Conservation (phyloP, 1,140 invertebrate genomes). For the Pseudomyrmex flavicornis region DNA sequence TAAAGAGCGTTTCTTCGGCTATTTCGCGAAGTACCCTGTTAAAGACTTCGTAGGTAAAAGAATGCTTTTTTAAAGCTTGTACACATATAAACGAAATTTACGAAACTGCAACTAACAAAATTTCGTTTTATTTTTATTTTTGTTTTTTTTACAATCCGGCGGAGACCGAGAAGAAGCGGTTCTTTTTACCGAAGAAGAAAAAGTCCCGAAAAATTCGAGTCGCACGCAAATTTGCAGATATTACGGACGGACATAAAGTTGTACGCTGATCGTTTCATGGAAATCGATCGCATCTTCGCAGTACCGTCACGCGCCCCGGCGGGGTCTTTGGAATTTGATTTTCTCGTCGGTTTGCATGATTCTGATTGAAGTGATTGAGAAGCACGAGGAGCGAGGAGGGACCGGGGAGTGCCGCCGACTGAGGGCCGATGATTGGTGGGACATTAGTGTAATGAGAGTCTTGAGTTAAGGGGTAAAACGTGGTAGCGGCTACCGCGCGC, state of each 20-base stretch:
- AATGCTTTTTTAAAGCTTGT: slow-evolving; percentile 18
- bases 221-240: not conserved
- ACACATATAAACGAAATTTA: slow-evolving; percentile 25
- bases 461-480: slow-evolving; percentile 80
- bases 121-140: too few species aligned
- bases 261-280: slow-evolving; percentile 33
- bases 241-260: slow-evolving; percentile 1
- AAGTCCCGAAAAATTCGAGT: not conserved
- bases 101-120: too few species aligned
- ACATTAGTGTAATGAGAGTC: slow-evolving; percentile 83
- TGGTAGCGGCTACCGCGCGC: slow-evolving; percentile 77
- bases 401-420: slow-evolving; percentile 74
- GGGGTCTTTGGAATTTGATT: slow-evolving; percentile 69
- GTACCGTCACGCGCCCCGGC: slow-evolving; percentile 38
- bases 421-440: slow-evolving; percentile 80
- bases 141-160: not conserved
- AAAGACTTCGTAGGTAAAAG: slow-evolving; percentile 72
- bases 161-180: not conserved
- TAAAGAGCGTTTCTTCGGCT: slow-evolving; percentile 78
- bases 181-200: not conserved
- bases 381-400: slow-evolving; percentile 49
- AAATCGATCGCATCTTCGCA: slow-evolving; percentile 33
- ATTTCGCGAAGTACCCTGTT: slow-evolving; percentile 80
- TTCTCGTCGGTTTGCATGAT: slow-evolving; percentile 80
- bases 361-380: slow-evolving; percentile 80